A percentile compares a stretch with the other conserved stretches of the same genome.
These are phyloP conservation scores for Novumbra hubbsi DNA, from an alignment of 2,797 vertebrate species.

Conservation along the genomic window DNA sequence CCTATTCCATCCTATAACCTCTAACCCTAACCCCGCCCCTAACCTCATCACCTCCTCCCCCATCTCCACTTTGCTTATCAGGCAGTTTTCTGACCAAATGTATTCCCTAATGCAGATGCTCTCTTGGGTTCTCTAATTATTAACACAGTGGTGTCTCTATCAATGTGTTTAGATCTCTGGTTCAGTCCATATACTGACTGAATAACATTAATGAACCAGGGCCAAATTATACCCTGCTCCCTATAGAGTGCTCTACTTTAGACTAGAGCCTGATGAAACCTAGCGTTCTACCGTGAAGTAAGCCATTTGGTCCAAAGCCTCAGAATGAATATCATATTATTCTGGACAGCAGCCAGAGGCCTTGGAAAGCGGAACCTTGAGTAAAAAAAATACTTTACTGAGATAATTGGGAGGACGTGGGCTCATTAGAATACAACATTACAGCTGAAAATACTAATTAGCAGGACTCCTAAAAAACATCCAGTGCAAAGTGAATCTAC, in stretches of 20 bases:
- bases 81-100: background rate
- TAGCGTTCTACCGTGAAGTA: too few relatives aligned
- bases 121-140: too few relatives aligned
- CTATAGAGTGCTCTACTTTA: too few relatives aligned
- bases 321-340: background rate
- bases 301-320: background rate
- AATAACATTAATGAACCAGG: too few relatives aligned
- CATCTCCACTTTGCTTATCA: constrained; percentile 8
- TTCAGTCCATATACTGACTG: too few relatives aligned
- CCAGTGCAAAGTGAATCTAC: background rate
- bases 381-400: too few relatives aligned
- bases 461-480: background rate
- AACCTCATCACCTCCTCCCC: background rate
- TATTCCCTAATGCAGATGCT: background rate
- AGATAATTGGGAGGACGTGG: background rate
- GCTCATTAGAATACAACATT: background rate
- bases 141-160: too few relatives aligned
- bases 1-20: background rate
- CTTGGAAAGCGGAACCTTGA: too few relatives aligned
- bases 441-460: background rate
- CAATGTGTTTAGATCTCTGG: too few relatives aligned
- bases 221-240: too few relatives aligned
- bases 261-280: too few relatives aligned
- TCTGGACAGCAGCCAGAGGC: too few relatives aligned
- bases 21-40: background rate